phyloP scores from a whole-genome alignment of 1,140 invertebrate genomes.

The Tetramorium alpestre region DNA sequence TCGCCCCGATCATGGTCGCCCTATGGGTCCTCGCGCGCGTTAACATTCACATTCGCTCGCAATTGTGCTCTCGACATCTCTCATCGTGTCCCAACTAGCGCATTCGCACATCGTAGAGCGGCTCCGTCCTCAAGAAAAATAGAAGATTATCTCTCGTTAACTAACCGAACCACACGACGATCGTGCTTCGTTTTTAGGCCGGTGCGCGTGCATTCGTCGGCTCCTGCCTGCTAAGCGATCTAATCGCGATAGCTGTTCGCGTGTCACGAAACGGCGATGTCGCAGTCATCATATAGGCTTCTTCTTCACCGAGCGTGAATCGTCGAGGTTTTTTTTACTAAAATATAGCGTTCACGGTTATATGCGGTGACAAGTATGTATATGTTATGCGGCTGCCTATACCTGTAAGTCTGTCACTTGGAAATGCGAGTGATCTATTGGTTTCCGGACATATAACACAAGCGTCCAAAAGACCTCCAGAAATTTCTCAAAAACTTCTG shows the following conservation, averaged over 20 bases:
- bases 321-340: slow-evolving; percentile 82
- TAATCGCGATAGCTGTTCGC: not conserved
- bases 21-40: not conserved
- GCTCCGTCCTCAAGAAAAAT: slow-evolving; percentile 27
- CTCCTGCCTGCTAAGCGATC: no score
- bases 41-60: slow-evolving; percentile 15
- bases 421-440: slow-evolving; percentile 78
- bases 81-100: slow-evolving; percentile 7
- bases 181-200: slow-evolving; percentile 32
- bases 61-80: slow-evolving; percentile 39
- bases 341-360: slow-evolving; percentile 81
- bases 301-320: slow-evolving; percentile 60
- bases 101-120: not conserved
- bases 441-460: slow-evolving; percentile 11
- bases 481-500: not conserved
- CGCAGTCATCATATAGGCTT: slow-evolving; percentile 74
- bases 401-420: slow-evolving; percentile 72
- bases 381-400: slow-evolving; percentile 77
- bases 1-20: not conserved
- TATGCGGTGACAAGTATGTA: slow-evolving; percentile 79
- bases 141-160: slow-evolving; percentile 31
- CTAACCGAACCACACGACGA: slow-evolving; percentile 4
- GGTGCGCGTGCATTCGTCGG: not conserved
- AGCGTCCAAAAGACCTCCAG: not conserved
- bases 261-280: slow-evolving; percentile 36